Conservation (phyloP, 2,113 vertebrate genomes). For the Bubalus kerabau region DNA sequence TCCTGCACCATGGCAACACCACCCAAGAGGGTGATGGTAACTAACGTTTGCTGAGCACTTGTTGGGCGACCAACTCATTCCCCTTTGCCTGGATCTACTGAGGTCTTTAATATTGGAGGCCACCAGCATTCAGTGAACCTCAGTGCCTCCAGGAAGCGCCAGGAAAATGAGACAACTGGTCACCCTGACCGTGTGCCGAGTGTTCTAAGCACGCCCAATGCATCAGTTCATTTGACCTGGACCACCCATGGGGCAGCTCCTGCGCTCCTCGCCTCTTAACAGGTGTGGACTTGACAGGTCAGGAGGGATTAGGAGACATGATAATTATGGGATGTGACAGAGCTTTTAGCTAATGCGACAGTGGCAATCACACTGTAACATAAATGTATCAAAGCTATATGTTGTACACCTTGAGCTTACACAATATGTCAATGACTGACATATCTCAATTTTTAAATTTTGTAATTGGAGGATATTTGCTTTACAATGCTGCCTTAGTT, state of each 20-base stretch:
- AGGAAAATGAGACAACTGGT: neutral
- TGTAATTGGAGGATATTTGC: neutral
- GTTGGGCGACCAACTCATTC: neutral
- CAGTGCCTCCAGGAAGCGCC: rapidly evolving
- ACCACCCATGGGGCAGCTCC: too few species aligned
- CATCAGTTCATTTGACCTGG: too few species aligned
- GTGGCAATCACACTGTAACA: rapidly evolving
- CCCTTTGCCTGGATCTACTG: neutral
- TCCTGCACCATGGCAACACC: neutral
- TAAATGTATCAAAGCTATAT: neutral
- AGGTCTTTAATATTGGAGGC: too few species aligned
- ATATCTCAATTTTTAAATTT: neutral
- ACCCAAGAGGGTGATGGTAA: rapidly evolving
- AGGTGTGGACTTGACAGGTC: neutral
- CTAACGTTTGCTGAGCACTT: neutral
- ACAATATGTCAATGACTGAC: neutral
- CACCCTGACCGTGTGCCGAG: neutral
- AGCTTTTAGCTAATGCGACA: neutral
- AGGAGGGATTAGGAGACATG: neutral
- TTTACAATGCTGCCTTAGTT: neutral
- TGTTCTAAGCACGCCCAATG: rapidly evolving
- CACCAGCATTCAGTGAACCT: neutral
- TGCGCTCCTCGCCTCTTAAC: neutral
- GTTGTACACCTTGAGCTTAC: too few species aligned
- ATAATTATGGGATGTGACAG: neutral